Conservation (phyloP, 1,140 invertebrate species). For the Danaus melanippus region DNA sequence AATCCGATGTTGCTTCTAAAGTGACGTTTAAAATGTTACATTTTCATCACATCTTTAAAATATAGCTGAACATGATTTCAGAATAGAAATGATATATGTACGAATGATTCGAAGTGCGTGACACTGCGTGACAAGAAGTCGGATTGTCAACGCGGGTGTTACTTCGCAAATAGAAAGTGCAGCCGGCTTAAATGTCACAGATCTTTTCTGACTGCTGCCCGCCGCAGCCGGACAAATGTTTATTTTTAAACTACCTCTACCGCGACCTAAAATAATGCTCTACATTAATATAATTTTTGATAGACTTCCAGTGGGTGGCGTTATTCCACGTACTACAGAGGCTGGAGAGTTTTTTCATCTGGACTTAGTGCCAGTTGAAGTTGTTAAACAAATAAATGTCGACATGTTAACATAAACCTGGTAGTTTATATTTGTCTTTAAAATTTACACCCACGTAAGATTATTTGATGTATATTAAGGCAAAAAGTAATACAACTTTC, state of each 20-base stretch:
- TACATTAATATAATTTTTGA: conserved; percentile 51
- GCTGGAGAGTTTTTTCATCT: background rate
- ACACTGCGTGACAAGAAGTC: background rate
- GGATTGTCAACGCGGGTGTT: conserved; percentile 5
- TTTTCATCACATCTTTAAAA: too few relatives aligned
- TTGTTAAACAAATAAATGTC: too few relatives aligned
- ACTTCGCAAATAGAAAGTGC: conserved; percentile 56
- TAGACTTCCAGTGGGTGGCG: conserved; percentile 28
- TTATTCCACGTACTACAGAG: conserved; percentile 4
- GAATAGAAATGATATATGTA: too few relatives aligned
- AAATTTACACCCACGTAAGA: too few relatives aligned
- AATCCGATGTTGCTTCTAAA: too few relatives aligned
- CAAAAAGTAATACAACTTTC: too few relatives aligned
- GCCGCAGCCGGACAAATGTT: conserved; percentile 29
- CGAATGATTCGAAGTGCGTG: conserved; percentile 18
- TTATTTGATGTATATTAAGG: too few relatives aligned
- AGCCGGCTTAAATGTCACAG: conserved; percentile 54
- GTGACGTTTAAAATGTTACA: too few relatives aligned
- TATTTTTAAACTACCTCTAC: conserved; percentile 44
- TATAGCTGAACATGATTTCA: too few relatives aligned
- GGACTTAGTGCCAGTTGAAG: too few relatives aligned
- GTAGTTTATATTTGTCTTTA: too few relatives aligned
- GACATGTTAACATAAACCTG: too few relatives aligned
- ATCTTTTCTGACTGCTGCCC: conserved; percentile 27
- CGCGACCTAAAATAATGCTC: conserved; percentile 39